Conservation (phyloP, 2,797 vertebrate genomes). For the Enteromius treurensis region DNA sequence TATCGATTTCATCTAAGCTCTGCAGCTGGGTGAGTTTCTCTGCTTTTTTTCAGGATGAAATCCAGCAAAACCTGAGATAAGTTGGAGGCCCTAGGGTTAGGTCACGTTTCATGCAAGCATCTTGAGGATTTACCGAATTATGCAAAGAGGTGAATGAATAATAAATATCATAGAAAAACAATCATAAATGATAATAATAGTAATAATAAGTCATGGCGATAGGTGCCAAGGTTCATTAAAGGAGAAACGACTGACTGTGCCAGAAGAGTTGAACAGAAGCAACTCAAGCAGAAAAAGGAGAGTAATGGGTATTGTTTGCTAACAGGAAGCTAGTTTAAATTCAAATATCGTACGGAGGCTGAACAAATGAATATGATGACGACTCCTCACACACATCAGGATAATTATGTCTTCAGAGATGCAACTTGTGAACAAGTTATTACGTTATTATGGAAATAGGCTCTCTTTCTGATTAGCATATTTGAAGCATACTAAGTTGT, state of each 20-base stretch:
- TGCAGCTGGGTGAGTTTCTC: constrained; percentile 8
- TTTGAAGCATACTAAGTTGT: background rate
- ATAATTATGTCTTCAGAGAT: constrained; percentile 24
- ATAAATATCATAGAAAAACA: background rate
- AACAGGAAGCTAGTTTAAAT: constrained; percentile 15
- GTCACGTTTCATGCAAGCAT: constrained; percentile 39
- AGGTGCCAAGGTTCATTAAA: constrained; percentile 4
- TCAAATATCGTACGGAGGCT: background rate
- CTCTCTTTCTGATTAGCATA: background rate
- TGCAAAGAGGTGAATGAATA: constrained; percentile 37
- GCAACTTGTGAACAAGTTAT: background rate
- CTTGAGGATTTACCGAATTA: constrained; percentile 34
- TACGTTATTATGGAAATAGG: background rate
- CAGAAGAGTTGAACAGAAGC: constrained; percentile 15
- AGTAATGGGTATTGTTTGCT: constrained; percentile 11
- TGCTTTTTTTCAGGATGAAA: constrained; percentile 31
- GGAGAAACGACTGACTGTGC: background rate
- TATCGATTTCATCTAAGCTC: constrained; percentile 22
- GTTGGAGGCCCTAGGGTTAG: constrained; percentile 14
- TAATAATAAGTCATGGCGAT: constrained; percentile 2
- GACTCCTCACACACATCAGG: background rate
- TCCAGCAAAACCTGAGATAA: constrained; percentile 36
- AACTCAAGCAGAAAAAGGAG: background rate
- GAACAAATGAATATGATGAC: background rate
- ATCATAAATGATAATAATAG: constrained; percentile 19